Percentiles rank a stretch among this genome's conserved stretches.
Conservation (phyloP, 2,113 vertebrate species). For the Synodontis membranacea region DNA sequence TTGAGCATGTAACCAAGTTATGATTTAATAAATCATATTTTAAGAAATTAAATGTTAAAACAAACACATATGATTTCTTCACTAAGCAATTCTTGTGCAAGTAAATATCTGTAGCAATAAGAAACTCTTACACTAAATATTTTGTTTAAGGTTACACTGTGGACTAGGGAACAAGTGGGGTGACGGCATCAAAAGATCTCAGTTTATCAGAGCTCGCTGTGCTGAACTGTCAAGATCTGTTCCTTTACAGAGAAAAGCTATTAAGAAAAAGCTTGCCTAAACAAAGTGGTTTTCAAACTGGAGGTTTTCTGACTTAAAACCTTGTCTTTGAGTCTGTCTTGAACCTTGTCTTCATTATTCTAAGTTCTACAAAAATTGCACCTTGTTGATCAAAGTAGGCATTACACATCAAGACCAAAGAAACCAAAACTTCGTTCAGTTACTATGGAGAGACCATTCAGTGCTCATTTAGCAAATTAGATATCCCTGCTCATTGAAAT, state of each 20-base stretch:
- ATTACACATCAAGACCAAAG: no score
- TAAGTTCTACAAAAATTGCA: no score
- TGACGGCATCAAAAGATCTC: not conserved
- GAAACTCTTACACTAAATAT: not conserved
- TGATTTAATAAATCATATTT: constrained; percentile 27
- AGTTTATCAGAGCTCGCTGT: not conserved
- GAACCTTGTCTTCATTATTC: not conserved
- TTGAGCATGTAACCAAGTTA: constrained; percentile 2
- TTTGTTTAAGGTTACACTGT: not conserved
- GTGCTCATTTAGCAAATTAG: no score
- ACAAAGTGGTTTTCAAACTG: not conserved
- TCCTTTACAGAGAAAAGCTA: not conserved
- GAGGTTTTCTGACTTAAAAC: no score
- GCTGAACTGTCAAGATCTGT: not conserved
- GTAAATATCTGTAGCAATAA: not conserved
- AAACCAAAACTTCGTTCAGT: no score
- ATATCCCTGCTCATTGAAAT: no score
- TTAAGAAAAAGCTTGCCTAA: not conserved
- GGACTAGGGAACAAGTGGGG: not conserved
- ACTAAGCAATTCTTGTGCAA: not conserved
- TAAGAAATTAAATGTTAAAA: not conserved
- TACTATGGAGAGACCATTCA: no score
- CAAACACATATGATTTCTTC: not conserved
- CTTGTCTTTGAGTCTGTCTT: not conserved
- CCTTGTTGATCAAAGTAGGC: no score